Evolutionary conservation across 2,888 invertebrate genomes (phyloP).

Genomic region (Catocala nupta): DNA sequence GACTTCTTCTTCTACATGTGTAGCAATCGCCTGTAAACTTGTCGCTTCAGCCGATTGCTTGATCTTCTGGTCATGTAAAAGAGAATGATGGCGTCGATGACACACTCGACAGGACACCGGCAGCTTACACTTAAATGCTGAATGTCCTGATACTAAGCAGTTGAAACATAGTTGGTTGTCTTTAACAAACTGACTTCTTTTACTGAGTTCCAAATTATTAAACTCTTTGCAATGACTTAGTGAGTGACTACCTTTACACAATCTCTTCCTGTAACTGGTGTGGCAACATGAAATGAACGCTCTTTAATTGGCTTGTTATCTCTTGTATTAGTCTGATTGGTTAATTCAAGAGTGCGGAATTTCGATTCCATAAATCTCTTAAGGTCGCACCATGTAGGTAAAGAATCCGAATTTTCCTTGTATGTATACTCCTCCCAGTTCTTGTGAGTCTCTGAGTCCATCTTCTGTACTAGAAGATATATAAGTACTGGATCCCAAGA

Average conservation of each 20-base stretch:
- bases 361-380: slow-evolving; percentile 15
- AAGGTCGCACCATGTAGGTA: slow-evolving; percentile 3
- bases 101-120: slow-evolving; percentile 42
- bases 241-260: slow-evolving; percentile 41
- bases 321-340: not conserved
- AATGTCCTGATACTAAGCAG: slow-evolving; percentile 44
- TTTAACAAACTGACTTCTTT: slow-evolving; percentile 36
- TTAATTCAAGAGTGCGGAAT: slow-evolving; percentile 21
- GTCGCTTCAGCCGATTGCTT: not conserved
- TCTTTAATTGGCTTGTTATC: slow-evolving; percentile 8
- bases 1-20: slow-evolving; percentile 6
- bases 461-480: slow-evolving; percentile 21
- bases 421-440: slow-evolving; percentile 37
- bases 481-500: slow-evolving; percentile 33
- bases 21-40: no score
- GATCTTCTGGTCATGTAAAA: slow-evolving; percentile 34
- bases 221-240: slow-evolving; percentile 47
- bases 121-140: slow-evolving; percentile 8
- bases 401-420: slow-evolving; percentile 1
- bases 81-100: slow-evolving; percentile 41
- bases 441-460: slow-evolving; percentile 42
- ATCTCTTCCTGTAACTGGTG: slow-evolving; percentile 1
- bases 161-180: slow-evolving; percentile 45
- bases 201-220: slow-evolving; percentile 22
- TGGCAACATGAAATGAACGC: slow-evolving; percentile 16